A percentile compares a stretch with the other conserved stretches of the same genome.
Evolutionary conservation across 2,113 vertebrate species (phyloP).

Genomic region (Canis aureus): DNA sequence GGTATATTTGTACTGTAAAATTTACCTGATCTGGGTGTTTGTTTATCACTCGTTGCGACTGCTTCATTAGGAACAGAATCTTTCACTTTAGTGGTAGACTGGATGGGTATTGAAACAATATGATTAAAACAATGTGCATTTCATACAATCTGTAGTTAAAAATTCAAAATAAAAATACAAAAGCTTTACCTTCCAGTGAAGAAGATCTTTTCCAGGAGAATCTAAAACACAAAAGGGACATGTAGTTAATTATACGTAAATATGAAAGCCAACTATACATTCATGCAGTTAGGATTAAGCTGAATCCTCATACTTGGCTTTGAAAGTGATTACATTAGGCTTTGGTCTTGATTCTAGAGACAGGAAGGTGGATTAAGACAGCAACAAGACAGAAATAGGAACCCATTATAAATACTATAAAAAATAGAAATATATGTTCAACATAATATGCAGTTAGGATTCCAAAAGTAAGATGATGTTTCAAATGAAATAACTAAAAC

Average conservation of each 20-base stretch:
- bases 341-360: neutral
- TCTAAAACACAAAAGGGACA: conserved; percentile 75
- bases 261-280: neutral
- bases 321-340: neutral
- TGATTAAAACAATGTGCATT: conserved; percentile 17
- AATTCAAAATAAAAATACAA: conserved; percentile 57
- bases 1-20: neutral
- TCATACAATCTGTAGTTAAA: conserved; percentile 16
- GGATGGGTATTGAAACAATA: conserved; percentile 53
- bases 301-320: conserved; percentile 34
- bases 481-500: neutral
- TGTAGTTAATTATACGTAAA: conserved; percentile 6
- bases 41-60: neutral
- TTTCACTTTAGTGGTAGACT: conserved; percentile 59
- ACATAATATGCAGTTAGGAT: conserved; percentile 54
- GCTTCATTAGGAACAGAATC: conserved; percentile 45
- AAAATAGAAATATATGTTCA: neutral
- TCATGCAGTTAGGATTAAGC: conserved; percentile 36
- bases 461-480: conserved; percentile 57
- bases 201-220: conserved; percentile 61
- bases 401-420: neutral
- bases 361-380: neutral
- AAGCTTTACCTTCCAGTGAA: conserved; percentile 73
- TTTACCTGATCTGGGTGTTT: conserved; percentile 83
- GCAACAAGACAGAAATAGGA: neutral